Conservation (phyloP, 2,888 invertebrate species). For the Girardia tigrina region DNA sequence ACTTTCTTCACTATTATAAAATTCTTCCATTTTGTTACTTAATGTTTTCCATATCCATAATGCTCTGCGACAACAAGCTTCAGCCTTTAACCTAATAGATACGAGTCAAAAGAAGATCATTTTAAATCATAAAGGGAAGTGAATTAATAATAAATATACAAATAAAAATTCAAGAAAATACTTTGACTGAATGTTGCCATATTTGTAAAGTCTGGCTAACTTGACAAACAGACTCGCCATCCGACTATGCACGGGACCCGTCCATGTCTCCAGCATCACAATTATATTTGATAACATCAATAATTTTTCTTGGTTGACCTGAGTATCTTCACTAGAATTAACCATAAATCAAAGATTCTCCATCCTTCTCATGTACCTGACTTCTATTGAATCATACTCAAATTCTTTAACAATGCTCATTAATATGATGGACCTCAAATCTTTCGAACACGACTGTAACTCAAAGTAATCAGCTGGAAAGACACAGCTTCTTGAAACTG, state of each 20-base stretch:
- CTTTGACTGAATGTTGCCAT: conserved; percentile 3
- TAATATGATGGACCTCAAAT: background rate
- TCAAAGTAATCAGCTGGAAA: background rate
- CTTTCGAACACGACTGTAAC: background rate
- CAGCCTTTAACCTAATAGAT: background rate
- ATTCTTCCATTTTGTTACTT: background rate
- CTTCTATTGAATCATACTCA: background rate
- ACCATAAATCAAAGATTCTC: background rate
- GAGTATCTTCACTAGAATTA: background rate
- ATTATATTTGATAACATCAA: background rate
- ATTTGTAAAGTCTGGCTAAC: background rate
- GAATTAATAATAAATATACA: background rate
- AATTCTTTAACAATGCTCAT: background rate
- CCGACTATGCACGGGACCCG: background rate
- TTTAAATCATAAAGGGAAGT: background rate
- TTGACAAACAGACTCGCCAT: background rate
- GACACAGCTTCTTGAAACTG: background rate
- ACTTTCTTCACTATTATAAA: background rate
- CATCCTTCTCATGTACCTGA: background rate
- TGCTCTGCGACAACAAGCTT: conserved; percentile 10
- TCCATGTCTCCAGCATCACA: background rate
- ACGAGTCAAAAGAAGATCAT: background rate
- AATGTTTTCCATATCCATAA: background rate
- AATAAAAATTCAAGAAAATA: background rate
- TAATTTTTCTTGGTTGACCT: background rate